phyloP scores from a whole-genome alignment of 2,113 vertebrate genomes.

The Nyctereutes procyonoides region DNA sequence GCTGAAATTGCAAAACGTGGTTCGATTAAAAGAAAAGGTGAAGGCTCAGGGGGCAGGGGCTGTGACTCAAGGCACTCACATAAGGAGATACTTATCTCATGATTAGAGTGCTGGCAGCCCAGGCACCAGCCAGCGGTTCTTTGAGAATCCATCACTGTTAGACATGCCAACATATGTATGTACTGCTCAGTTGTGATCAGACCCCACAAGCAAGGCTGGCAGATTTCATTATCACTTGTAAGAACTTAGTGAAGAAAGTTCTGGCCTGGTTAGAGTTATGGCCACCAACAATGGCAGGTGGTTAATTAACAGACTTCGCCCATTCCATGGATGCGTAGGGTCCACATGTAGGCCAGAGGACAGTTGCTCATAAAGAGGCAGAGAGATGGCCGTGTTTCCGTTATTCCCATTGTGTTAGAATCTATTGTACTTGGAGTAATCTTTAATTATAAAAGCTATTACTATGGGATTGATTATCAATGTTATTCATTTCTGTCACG shows the following conservation, averaged over 20 bases:
- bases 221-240: conserved; percentile 53
- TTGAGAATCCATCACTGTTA: not conserved
- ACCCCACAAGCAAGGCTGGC: not conserved
- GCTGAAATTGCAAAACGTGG: conserved; percentile 45
- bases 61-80: conserved; percentile 40
- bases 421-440: conserved; percentile 85
- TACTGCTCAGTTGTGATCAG: conserved; percentile 13
- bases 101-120: not conserved
- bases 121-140: not conserved
- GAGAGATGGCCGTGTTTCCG: not conserved
- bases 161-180: accelerated
- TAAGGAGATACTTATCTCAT: conserved; percentile 19
- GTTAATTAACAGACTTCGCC: conserved; percentile 41
- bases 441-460: conserved; percentile 86
- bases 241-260: conserved; percentile 34
- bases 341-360: not conserved
- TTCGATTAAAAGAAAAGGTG: conserved; percentile 54
- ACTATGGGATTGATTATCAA: conserved; percentile 83
- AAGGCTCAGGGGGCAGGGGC: not conserved
- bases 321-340: not conserved
- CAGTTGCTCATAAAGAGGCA: conserved; percentile 2
- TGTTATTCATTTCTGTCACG: conserved; percentile 73
- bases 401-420: conserved; percentile 76
- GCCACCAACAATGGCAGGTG: not conserved
- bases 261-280: not conserved